Base-by-base conservation (phyloP, 2,113 vertebrate genomes). In the Ancistrus triradiatus region DNA sequence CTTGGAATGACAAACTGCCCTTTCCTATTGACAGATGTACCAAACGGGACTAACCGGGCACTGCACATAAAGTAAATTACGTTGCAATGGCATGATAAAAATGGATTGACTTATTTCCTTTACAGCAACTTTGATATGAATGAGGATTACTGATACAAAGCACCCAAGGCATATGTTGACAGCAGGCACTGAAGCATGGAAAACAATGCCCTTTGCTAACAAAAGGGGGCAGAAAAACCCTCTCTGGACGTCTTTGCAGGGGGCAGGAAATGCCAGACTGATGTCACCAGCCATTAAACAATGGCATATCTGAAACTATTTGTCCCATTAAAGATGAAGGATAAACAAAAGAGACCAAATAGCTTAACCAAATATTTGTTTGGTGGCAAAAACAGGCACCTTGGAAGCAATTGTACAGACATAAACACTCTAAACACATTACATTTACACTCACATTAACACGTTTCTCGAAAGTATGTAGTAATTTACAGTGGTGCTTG, bases 331-430 rank as follows among this genome's bases (percentile, higher is more conserved):
- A 55, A 50, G 46, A 24, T 22, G 13, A 21, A 5, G 62, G 8
- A 40, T 38, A 28, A 42, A 55, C 53, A 53, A 70, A 67, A 61
- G 73, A 49, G 40, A 58, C 7, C 49, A 59, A 66, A 56, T 51
- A 47, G 50, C 69, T 59, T 65, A 70, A 73, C 60, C 62, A 81
- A 84, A 84, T 81, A 83, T 81, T 80, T 83, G 63, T 82, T 47
- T 52, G 48, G 55, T 50, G 40, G 31, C 15, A 43, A 63, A 52
- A 27, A 66, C 18, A 8, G 28, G 27, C 48, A 56, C 65, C 72
- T 66, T 40, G 64, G 42, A 51, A 43, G 72, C 38, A 55, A 58
- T 55, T 15, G 13, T 47, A 50, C n/a, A 18, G n/a, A n/a, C n/a
- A n/a, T n/a, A n/a, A n/a, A n/a, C n/a, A n/a, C n/a, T n/a, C n/a